Percentiles rank a stretch among this genome's conserved stretches.
These are phyloP conservation scores for Megaleporinus macrocephalus DNA, from an alignment of 2,113 vertebrate genomes.

Conservation along the genomic window DNA sequence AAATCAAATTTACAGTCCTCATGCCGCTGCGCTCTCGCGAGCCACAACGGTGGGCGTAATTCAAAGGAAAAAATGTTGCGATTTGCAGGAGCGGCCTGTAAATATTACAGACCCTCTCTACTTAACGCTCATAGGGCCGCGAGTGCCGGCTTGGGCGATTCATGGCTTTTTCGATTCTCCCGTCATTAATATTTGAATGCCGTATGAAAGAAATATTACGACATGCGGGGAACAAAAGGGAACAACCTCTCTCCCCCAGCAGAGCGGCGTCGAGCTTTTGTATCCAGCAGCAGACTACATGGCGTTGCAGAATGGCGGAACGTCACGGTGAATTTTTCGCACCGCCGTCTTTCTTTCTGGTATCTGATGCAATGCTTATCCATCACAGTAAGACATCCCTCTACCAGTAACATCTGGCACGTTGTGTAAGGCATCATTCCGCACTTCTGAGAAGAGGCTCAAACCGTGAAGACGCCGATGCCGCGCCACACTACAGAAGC, in stretches of 20 bases:
- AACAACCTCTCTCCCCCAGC: constrained; percentile 13
- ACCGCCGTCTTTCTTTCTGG: not conserved
- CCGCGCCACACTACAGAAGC: constrained; percentile 31
- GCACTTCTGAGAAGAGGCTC: constrained; percentile 54
- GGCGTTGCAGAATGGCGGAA: constrained; percentile 27
- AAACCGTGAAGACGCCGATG: constrained; percentile 45
- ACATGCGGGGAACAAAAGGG: constrained; percentile 44
- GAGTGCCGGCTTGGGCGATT: constrained; percentile 29
- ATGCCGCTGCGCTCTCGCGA: not conserved
- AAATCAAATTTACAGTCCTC: constrained; percentile 7
- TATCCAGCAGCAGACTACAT: constrained; percentile 36
- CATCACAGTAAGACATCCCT: constrained; percentile 32
- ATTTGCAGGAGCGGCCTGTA: not conserved
- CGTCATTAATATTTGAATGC: constrained; percentile 55
- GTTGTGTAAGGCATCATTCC: constrained; percentile 38
- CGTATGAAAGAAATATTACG: constrained; percentile 59
- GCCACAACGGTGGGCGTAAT: not conserved
- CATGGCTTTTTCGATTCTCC: constrained; percentile 42
- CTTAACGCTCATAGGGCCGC: constrained; percentile 24
- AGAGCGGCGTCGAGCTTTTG: constrained; percentile 32
- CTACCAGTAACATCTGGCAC: constrained; percentile 41
- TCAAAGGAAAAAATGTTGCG: not conserved
- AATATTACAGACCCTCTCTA: constrained; percentile 3
- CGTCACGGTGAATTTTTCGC: constrained; percentile 30
- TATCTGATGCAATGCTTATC: constrained; percentile 50